These are phyloP conservation scores for Zootermopsis nevadensis DNA, from an alignment of 2,888 invertebrate species.

Conservation along the genomic window DNA sequence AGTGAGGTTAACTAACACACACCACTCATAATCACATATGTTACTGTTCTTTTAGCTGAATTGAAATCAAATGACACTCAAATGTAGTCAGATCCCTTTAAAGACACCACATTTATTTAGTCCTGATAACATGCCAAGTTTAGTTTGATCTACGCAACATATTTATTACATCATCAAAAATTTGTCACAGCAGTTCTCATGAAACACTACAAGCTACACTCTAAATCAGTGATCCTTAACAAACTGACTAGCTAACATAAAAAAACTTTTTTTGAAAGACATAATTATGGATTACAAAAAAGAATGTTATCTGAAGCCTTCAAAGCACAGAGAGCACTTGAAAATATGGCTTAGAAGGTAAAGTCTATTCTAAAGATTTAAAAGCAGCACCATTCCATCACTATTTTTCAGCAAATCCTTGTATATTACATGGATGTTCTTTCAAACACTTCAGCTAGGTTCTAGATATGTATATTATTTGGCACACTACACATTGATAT, in stretches of 20 bases:
- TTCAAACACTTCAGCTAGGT: neutral
- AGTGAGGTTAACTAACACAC: neutral
- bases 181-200: neutral
- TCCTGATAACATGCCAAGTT: neutral
- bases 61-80: neutral
- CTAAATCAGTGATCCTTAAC: neutral
- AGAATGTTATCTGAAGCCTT: neutral
- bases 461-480: conserved; percentile 7
- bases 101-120: neutral
- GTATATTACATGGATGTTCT: neutral
- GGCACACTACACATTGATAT: conserved; percentile 4
- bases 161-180: neutral
- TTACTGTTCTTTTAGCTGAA: neutral
- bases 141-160: neutral
- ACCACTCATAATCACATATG: neutral
- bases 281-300: neutral
- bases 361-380: neutral
- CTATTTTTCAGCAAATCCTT: neutral
- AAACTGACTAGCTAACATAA: conserved; percentile 19
- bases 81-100: neutral
- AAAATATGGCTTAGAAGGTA: neutral
- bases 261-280: neutral
- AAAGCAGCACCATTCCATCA: neutral
- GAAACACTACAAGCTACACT: conserved; percentile 1
- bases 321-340: conserved; percentile 7